Conservation (phyloP, 1,140 invertebrate species). For the Drosophila parvula region DNA sequence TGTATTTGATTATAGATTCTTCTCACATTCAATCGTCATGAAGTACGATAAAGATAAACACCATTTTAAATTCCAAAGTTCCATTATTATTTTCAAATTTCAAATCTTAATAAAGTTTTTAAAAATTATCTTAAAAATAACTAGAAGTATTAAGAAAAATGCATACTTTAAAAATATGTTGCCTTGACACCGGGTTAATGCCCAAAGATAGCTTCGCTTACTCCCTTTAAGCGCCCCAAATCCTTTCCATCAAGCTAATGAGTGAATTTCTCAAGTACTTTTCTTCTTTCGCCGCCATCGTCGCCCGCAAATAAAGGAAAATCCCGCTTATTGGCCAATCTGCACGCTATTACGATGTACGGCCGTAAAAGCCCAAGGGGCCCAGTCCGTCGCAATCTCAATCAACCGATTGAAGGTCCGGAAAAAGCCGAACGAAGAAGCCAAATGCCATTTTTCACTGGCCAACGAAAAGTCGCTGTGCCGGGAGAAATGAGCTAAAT, state of each 20-base stretch:
- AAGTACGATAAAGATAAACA: not conserved
- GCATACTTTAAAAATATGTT: not conserved
- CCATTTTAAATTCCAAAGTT: not conserved
- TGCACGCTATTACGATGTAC: conserved; percentile 59
- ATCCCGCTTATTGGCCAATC: conserved; percentile 47
- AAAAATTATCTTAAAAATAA: not conserved
- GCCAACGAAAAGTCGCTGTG: conserved; percentile 3
- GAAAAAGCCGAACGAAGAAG: conserved; percentile 2
- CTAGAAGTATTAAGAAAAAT: not conserved
- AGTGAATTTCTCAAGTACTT: conserved; percentile 24
- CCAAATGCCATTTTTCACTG: conserved; percentile 42
- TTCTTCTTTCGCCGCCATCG: not conserved
- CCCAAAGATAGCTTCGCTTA: not conserved
- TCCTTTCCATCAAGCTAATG: conserved; percentile 35
- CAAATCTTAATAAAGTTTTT: not conserved
- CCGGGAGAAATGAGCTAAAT: conserved; percentile 34
- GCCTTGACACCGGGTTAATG: not conserved
- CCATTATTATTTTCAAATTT: not conserved
- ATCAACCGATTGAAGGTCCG: conserved; percentile 53
- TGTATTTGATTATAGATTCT: not conserved
- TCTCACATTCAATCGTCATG: not conserved
- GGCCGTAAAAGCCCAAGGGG: conserved; percentile 54
- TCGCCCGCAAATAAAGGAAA: conserved; percentile 1
- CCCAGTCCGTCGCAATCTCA: conserved; percentile 34
- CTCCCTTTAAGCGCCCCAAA: not conserved